These are phyloP conservation scores for Tiaroga cobitis DNA, from an alignment of 2,797 vertebrate genomes.

Conservation along the genomic window DNA sequence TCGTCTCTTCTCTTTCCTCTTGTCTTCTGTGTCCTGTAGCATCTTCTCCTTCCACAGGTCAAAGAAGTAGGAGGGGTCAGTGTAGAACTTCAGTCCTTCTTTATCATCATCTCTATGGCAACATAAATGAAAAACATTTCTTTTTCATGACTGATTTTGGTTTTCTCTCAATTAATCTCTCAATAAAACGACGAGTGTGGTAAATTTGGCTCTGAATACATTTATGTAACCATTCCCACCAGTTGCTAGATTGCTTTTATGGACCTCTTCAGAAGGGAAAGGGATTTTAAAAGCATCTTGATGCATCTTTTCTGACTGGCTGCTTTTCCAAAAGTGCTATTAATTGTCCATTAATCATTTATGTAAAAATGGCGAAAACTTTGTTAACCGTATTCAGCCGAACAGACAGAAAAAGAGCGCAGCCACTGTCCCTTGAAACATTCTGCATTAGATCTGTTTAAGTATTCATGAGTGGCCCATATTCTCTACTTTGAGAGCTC, in stretches of 20 bases:
- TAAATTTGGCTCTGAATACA: background rate
- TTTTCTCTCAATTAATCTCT: background rate
- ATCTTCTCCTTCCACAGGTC: slow-evolving; percentile 99
- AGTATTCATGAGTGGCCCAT: slow-evolving; percentile 34
- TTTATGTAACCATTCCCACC: background rate
- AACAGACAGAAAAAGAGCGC: slow-evolving; percentile 16
- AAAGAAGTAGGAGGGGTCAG: slow-evolving; percentile 98
- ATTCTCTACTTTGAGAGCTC: slow-evolving; percentile 26
- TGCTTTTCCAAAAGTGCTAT: slow-evolving; percentile 35
- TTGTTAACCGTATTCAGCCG: background rate
- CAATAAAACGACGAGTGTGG: background rate
- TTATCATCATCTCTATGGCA: slow-evolving; percentile 91
- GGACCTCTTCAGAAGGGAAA: background rate
- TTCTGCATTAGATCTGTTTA: slow-evolving; percentile 39
- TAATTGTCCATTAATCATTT: slow-evolving; percentile 42
- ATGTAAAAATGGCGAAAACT: slow-evolving; percentile 16
- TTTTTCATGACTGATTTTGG: background rate
- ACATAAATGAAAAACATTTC: slow-evolving; percentile 5
- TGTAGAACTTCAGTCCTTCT: slow-evolving; percentile 97
- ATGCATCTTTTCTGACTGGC: slow-evolving; percentile 4
- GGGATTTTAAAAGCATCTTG: slow-evolving; percentile 23
- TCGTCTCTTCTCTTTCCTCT: slow-evolving; percentile 96
- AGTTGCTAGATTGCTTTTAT: slow-evolving; percentile 7
- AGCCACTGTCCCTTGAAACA: slow-evolving; percentile 5
- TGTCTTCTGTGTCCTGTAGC: slow-evolving; percentile 98